Evolutionary conservation across 2,888 invertebrate genomes (phyloP), one percentile per base, ranked within the genome.

Genomic region (Xestia ashworthii): DNA sequence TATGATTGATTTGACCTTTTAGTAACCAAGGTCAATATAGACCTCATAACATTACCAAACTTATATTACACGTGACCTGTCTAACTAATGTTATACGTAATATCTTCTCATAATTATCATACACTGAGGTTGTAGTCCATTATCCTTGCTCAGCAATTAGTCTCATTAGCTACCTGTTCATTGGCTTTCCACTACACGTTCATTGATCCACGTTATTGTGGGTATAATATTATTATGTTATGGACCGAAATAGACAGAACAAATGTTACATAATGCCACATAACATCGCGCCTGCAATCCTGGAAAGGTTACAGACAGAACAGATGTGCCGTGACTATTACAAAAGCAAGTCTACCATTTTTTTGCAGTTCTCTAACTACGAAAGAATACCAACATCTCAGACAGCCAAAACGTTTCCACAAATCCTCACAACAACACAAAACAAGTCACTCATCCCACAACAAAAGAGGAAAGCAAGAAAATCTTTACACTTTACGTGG

Each of bases 81-180:
- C 19, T 38, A 38, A 38, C 32, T 44, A 44, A 72, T 32, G 5
- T 44, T 44, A 53, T 16, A 14, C 8, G 22, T 55, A n/a, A 32
- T 14, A 19, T 48, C 19, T 38, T 11, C 3, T 25, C 58, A 8
- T 25, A 25, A 48, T 48, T 19, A 25, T 72, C 19, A 11, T 46
- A 62, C 11, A 44, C 44, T 48, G 69, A 60, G 9, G 4, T 38
- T 38, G 12, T 60, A 55, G 32, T 46, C 44, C 44, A 71, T 85
- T 88, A 84, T 88, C 72, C 78, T 76, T 74, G 81, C 48, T 80
- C 62, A 88, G 71, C 74, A 81, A 81, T 87, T 81, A 85, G 38
- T 73, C 74, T 78, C 74, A 80, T 82, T 80, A 82, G 60, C 22
- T 38, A 9, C 38, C 60, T 80, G 88, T 76, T 88, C 88, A 81